Evolutionary conservation across 2,888 invertebrate species (phyloP).

Genomic region (Ichneumoninae sp.): DNA sequence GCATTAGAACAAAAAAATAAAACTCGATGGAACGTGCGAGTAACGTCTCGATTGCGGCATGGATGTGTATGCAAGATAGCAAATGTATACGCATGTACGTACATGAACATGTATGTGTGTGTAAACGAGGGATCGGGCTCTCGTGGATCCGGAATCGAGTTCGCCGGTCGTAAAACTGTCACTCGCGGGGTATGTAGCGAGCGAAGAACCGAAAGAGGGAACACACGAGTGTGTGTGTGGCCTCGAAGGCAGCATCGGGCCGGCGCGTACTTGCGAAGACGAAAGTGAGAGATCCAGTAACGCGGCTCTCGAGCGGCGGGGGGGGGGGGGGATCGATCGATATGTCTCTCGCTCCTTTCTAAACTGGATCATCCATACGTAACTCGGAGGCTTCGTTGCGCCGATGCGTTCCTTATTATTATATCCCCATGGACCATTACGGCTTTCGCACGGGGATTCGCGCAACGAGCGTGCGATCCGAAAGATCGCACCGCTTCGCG

Average conservation of each 20-base stretch:
- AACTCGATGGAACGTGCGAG: not conserved
- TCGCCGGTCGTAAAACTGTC: constrained; percentile 61
- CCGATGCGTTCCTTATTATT: constrained; percentile 39
- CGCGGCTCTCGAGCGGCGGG: not conserved
- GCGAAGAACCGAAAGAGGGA: constrained; percentile 41
- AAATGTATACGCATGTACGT: not conserved
- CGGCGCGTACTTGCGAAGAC: constrained; percentile 49
- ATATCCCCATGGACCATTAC: constrained; percentile 28
- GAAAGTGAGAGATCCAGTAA: constrained; percentile 62
- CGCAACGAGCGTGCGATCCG: constrained; percentile 29
- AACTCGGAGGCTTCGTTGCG: constrained; percentile 56
- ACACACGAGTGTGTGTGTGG: constrained; percentile 15
- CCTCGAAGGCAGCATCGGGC: constrained; percentile 39
- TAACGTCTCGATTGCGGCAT: not conserved
- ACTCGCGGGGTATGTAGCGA: constrained; percentile 7
- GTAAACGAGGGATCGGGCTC: constrained; percentile 17
- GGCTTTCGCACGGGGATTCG: constrained; percentile 11
- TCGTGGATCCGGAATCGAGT: constrained; percentile 49
- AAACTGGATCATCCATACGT: constrained; percentile 64
- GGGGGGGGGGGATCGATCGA: constrained; percentile 20
- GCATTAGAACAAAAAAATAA: not conserved
- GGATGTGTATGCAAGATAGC: not conserved
- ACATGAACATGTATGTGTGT: not conserved
- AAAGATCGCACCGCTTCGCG: constrained; percentile 25
- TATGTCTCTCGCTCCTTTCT: constrained; percentile 60